Evolutionary conservation across 1,140 invertebrate species (phyloP).

Genomic region (Zophobas morio): DNA sequence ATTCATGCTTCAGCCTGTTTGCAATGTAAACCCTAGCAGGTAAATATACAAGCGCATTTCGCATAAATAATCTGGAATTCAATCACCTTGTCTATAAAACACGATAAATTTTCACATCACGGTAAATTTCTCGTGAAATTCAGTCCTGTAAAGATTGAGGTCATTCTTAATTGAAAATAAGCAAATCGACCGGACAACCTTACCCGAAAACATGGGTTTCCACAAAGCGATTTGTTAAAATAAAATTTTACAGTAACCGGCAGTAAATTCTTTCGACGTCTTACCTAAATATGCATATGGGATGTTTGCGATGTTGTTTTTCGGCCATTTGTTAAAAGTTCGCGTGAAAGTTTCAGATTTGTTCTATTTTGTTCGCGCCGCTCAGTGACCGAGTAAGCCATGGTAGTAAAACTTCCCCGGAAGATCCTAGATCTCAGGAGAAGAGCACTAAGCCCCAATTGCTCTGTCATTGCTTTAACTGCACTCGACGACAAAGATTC

Average conservation of each 20-base stretch:
- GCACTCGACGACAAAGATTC: conserved; percentile 36
- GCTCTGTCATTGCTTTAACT: conserved; percentile 33
- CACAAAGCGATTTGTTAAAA: not conserved
- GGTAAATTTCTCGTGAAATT: conserved; percentile 12
- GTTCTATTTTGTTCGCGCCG: conserved; percentile 24
- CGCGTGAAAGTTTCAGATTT: conserved; percentile 29
- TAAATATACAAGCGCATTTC: conserved; percentile 15
- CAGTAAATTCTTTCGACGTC: conserved; percentile 1
- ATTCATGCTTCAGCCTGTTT: not conserved
- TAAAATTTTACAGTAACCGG: conserved; percentile 1
- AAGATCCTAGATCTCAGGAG: conserved; percentile 35
- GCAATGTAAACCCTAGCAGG: conserved; percentile 9
- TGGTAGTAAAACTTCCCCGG: conserved; percentile 36
- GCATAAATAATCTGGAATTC: conserved; percentile 4
- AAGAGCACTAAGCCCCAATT: conserved; percentile 41
- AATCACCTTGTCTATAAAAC: conserved; percentile 14
- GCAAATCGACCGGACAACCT: conserved; percentile 17
- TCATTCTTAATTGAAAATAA: conserved; percentile 33
- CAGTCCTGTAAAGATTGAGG: conserved; percentile 15
- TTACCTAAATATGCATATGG: conserved; percentile 3
- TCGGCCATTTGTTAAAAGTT: conserved; percentile 5
- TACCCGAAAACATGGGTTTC: not conserved
- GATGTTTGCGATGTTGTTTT: conserved; percentile 30
- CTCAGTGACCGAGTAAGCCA: conserved; percentile 38
- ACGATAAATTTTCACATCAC: conserved; percentile 15